These are phyloP conservation scores for Acanthosoma haemorrhoidale DNA, from an alignment of 2,888 invertebrate species.

Conservation along the genomic window DNA sequence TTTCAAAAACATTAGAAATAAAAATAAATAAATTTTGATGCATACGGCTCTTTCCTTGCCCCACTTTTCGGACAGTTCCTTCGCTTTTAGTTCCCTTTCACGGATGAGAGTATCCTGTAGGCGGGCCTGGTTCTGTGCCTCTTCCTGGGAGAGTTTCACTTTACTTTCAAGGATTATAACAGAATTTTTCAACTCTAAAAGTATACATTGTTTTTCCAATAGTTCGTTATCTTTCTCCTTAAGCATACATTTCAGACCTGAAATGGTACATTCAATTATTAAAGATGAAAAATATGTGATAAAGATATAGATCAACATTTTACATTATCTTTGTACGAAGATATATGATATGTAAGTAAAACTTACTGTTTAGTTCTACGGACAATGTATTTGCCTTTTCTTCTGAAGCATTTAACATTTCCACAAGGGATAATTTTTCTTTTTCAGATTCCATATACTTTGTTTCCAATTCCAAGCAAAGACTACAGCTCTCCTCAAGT, in stretches of 20 bases:
- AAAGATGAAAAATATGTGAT: not conserved
- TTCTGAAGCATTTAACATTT: conserved; percentile 15
- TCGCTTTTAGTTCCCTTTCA: not conserved
- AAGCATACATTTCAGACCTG: conserved; percentile 34
- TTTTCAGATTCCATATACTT: conserved; percentile 29
- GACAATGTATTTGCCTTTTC: not conserved
- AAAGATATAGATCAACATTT: not conserved
- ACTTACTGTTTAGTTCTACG: conserved; percentile 12
- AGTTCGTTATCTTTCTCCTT: conserved; percentile 39
- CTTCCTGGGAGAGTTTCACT: conserved; percentile 23
- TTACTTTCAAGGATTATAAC: conserved; percentile 32
- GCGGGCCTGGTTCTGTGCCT: not conserved
- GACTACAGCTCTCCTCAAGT: conserved; percentile 31
- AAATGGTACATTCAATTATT: conserved; percentile 36
- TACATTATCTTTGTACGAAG: not conserved
- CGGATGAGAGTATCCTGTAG: not conserved
- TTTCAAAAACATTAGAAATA: not conserved
- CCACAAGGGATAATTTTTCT: conserved; percentile 20
- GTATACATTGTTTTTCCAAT: conserved; percentile 38
- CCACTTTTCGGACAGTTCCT: conserved; percentile 15
- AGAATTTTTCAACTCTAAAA: conserved; percentile 35
- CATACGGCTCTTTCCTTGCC: conserved; percentile 17
- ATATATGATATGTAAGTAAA: not conserved
- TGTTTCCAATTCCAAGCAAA: conserved; percentile 31
- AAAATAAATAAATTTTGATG: not conserved